These are phyloP conservation scores for Argentina silus DNA, from an alignment of 2,797 vertebrate genomes.

Conservation along the genomic window DNA sequence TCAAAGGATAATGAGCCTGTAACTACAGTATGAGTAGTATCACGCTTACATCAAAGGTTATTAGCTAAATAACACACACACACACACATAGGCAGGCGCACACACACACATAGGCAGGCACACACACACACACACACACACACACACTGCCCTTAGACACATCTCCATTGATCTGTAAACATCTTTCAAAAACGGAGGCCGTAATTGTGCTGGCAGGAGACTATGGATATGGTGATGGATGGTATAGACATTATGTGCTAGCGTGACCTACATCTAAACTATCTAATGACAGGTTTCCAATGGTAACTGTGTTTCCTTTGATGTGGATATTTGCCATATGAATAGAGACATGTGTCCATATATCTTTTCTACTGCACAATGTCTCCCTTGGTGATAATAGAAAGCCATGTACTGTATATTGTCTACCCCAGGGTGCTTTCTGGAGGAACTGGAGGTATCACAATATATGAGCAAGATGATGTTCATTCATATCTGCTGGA, in stretches of 20 bases:
- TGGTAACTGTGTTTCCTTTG: neutral
- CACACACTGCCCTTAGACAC: neutral
- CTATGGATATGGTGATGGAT: neutral
- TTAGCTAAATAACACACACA: neutral
- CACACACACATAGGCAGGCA: neutral
- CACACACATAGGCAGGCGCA: neutral
- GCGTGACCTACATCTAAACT: no score
- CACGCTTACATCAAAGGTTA: neutral
- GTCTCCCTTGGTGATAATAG: neutral
- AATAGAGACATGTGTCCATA: neutral
- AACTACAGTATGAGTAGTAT: neutral
- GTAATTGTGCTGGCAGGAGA: neutral
- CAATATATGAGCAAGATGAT: neutral
- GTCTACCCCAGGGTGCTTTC: neutral
- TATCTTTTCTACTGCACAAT: neutral
- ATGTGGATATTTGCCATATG: neutral
- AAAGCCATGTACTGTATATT: neutral
- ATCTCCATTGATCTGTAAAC: no score
- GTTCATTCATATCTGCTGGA: neutral
- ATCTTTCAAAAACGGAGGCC: neutral
- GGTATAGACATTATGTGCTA: no score
- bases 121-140: neutral
- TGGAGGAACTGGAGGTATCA: neutral
- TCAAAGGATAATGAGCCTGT: constrained; percentile 3
- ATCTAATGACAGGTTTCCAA: no score